A percentile compares a stretch with the other conserved stretches of the same genome.
Conservation (phyloP, 2,888 invertebrate species). For the Pantelozetes paolii region DNA sequence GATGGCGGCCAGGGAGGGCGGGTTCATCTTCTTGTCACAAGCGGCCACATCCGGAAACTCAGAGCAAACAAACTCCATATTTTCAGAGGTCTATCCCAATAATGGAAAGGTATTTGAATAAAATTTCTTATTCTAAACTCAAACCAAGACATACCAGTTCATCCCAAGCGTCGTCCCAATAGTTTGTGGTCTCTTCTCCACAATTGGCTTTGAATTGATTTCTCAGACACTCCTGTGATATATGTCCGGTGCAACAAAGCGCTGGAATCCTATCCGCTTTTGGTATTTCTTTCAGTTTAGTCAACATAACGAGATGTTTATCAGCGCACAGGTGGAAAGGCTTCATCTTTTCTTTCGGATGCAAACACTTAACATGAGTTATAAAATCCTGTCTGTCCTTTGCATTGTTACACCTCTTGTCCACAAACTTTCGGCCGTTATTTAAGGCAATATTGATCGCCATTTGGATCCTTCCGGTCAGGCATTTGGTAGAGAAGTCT, state of each 20-base stretch:
- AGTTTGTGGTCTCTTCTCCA: background rate
- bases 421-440: background rate
- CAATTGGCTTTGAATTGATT: background rate
- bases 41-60: background rate
- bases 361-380: background rate
- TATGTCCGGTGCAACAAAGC: background rate
- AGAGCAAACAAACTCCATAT: background rate
- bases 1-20: background rate
- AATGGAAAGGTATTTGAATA: too few species aligned
- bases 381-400: conserved; percentile 2
- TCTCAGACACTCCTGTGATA: background rate
- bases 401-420: background rate
- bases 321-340: conserved; percentile 12
- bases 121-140: too few species aligned
- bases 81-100: background rate
- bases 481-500: background rate
- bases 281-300: background rate
- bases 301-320: conserved; percentile 11
- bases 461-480: background rate
- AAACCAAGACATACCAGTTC: conserved; percentile 6
- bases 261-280: background rate
- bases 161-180: conserved; percentile 19
- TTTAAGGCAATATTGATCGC: background rate
- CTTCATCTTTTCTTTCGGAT: background rate
- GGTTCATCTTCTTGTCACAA: background rate